Percentiles rank a stretch among this genome's conserved stretches.
Conservation (phyloP, 64 coral and sea anemone genomes). For the Actinia equina region DNA sequence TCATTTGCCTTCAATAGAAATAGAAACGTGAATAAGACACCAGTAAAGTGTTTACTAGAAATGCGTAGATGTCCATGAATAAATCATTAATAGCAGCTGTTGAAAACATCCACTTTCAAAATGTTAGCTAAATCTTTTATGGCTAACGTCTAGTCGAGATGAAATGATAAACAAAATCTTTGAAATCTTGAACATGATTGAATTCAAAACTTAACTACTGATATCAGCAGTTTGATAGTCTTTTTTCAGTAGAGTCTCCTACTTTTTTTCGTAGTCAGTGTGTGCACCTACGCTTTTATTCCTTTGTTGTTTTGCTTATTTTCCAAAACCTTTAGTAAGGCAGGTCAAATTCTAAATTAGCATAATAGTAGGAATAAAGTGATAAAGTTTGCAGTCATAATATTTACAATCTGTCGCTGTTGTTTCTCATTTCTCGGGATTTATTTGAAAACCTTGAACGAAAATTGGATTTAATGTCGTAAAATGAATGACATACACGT, state of each 20-base stretch:
- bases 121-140: not conserved
- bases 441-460: not conserved
- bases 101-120: not conserved
- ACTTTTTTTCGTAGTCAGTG: not conserved
- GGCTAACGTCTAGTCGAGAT: not conserved
- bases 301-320: not conserved
- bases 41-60: not conserved
- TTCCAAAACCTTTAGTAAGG: not conserved
- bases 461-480: not conserved
- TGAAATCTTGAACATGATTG: not conserved
- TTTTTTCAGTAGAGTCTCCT: not conserved
- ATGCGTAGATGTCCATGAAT: not conserved
- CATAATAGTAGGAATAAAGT: not conserved
- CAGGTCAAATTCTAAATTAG: not conserved
- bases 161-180: not conserved
- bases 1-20: not conserved
- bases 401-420: not conserved
- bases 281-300: not conserved
- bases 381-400: not conserved
- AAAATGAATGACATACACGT: not conserved
- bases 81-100: not conserved
- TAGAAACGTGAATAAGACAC: not conserved
- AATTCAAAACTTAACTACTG: not conserved
- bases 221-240: not conserved
- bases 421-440: not conserved